Base-by-base conservation (phyloP, 2,113 vertebrate species). In the Chaenogobius annularis region DNA sequence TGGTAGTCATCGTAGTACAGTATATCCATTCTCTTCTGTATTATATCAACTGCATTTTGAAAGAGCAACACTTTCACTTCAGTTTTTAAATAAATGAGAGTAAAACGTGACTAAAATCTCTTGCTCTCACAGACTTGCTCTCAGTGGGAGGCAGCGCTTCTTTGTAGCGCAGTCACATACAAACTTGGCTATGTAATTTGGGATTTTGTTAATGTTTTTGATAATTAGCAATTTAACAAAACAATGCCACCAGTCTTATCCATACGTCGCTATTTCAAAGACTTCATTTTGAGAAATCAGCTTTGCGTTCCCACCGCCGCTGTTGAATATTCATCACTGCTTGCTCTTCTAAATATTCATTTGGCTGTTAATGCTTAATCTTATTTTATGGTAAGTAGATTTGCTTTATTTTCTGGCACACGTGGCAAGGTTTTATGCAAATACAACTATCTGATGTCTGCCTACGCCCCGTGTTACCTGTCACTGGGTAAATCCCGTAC, bases 381-480 rank as follows among this genome's bases (percentile, higher is more conserved):
- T 23, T 62, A 46, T 73, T 81, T 71, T 64, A 61, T 79, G 56
- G 50, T 58, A 74, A 79, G 20, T 37, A 73, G 46, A 43, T 65
- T 66, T 10, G 55, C n/a, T 8, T 62, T 20, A 40, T 47, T 70
- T 70, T 3, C 55, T 44, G 13, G 58, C 61, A 37, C 40, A 19
- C 22, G 12, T 11, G 43, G 68, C 61, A 50, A 68, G 67, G 48
- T 78, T 72, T 76, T 70, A 82, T 85, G 83, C 85, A 77, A 80
- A 83, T 84, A 26, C 14, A 19, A 14, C 72, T 74, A 52, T 69
- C 50, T 72, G 72, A 68, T 47, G 64, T 26, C 10, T 63, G 50
- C 58, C 66, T 54, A 56, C 69, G 66, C 67, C 74, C 58, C 70
- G 47, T 17, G 72, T 83, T 83, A 79, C 52, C 44, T 73, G 75